phyloP scores from a whole-genome alignment of 1,140 invertebrate genomes.

The Zaprionus lachaisei region DNA sequence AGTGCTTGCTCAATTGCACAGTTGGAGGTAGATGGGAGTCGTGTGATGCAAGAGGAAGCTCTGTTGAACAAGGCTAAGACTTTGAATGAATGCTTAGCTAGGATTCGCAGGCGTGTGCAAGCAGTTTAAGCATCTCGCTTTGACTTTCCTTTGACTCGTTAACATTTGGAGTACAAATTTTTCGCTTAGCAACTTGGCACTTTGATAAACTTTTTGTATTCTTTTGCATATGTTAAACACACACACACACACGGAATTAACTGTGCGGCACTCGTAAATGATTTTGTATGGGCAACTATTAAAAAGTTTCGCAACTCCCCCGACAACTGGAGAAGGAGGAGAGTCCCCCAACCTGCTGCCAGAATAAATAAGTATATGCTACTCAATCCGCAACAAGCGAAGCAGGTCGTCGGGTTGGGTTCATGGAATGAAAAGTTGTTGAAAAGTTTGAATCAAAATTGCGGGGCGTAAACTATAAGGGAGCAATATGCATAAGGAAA shows the following conservation, averaged over 20 bases:
- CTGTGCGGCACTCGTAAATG: slow-evolving; percentile 62
- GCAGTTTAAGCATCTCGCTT: background rate
- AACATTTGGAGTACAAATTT: slow-evolving; percentile 28
- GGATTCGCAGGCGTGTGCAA: background rate
- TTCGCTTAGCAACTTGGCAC: slow-evolving; percentile 29
- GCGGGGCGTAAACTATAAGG: slow-evolving; percentile 35
- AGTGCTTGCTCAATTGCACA: background rate
- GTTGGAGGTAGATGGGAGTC: background rate
- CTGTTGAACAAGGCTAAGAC: background rate
- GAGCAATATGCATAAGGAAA: slow-evolving; percentile 30
- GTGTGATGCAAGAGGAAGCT: background rate
- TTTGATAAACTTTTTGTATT: slow-evolving; percentile 49
- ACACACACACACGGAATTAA: slow-evolving; percentile 9
- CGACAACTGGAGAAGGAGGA: background rate
- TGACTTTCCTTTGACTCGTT: slow-evolving; percentile 15
- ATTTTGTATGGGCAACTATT: slow-evolving; percentile 80
- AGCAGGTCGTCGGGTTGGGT: background rate
- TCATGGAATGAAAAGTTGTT: slow-evolving; percentile 30
- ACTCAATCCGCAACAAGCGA: slow-evolving; percentile 18
- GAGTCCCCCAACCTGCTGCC: background rate
- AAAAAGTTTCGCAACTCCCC: slow-evolving; percentile 65
- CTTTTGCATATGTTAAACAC: slow-evolving; percentile 24
- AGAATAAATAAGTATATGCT: slow-evolving; percentile 38
- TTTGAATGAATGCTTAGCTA: background rate
- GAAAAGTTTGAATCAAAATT: slow-evolving; percentile 53